Evolutionary conservation across 2,113 vertebrate species (phyloP).

Genomic region (Manacus vitellinus): DNA sequence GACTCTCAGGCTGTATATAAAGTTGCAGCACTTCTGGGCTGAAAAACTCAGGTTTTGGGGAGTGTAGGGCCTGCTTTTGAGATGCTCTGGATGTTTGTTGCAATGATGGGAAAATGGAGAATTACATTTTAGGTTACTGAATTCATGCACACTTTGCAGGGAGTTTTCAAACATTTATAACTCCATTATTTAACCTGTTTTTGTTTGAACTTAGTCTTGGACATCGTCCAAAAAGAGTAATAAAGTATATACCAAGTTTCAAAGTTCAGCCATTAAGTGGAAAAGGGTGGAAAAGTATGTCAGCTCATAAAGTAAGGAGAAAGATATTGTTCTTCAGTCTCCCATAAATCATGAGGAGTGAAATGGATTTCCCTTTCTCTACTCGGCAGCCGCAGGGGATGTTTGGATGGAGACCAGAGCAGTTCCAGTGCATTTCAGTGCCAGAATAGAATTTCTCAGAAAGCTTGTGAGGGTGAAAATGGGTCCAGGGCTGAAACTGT

Average conservation of each 20-base stretch:
- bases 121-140: not conserved
- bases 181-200: slow-evolving; percentile 6
- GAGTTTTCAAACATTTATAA: not conserved
- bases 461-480: not conserved
- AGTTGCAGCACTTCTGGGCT: not conserved
- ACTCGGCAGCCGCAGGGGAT: not conserved
- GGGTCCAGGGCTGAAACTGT: not conserved
- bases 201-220: slow-evolving; percentile 42
- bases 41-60: not conserved
- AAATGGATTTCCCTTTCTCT: slow-evolving; percentile 26
- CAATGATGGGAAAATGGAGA: not conserved
- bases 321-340: slow-evolving; percentile 23
- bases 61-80: not conserved
- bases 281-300: slow-evolving; percentile 25
- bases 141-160: not conserved
- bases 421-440: not conserved
- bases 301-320: not conserved
- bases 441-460: not conserved
- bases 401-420: not conserved
- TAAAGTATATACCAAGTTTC: slow-evolving; percentile 7
- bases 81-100: not conserved
- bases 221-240: not conserved
- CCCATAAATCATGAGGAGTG: not conserved
- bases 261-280: slow-evolving; percentile 36
- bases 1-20: not conserved